Evolutionary conservation across 1,140 invertebrate species (phyloP).

Genomic region (Drosophila sturtevanti): DNA sequence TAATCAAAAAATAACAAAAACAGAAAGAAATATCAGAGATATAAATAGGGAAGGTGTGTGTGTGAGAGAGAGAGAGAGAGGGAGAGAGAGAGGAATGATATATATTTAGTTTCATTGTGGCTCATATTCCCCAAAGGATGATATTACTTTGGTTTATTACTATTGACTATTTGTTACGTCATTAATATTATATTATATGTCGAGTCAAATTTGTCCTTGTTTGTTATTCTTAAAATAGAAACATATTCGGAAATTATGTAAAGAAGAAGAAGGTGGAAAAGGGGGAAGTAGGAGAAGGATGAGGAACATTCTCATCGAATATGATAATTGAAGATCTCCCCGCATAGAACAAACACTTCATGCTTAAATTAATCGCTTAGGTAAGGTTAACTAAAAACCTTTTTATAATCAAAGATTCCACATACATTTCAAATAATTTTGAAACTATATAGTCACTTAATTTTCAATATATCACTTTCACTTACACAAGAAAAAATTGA

Average conservation of each 20-base stretch:
- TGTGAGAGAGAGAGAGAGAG: not conserved
- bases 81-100: not conserved
- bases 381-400: too few relatives aligned
- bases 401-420: too few relatives aligned
- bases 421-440: too few relatives aligned
- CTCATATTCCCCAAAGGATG: too few relatives aligned
- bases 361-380: too few relatives aligned
- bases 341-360: too few relatives aligned
- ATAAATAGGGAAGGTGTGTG: too few relatives aligned
- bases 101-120: not conserved
- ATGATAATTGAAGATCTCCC: too few relatives aligned
- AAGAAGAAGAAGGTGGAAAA: too few relatives aligned
- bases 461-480: not conserved
- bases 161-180: not conserved
- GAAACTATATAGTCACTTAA: too few relatives aligned
- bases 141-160: not conserved
- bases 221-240: not conserved
- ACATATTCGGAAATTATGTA: not conserved
- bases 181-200: not conserved
- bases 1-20: not conserved
- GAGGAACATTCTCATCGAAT: too few relatives aligned
- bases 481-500: not conserved
- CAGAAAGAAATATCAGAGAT: not conserved
- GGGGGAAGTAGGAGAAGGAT: too few relatives aligned
- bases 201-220: not conserved